Evolutionary conservation across 2,797 vertebrate genomes (phyloP).

Genomic region (Crotalus adamanteus): DNA sequence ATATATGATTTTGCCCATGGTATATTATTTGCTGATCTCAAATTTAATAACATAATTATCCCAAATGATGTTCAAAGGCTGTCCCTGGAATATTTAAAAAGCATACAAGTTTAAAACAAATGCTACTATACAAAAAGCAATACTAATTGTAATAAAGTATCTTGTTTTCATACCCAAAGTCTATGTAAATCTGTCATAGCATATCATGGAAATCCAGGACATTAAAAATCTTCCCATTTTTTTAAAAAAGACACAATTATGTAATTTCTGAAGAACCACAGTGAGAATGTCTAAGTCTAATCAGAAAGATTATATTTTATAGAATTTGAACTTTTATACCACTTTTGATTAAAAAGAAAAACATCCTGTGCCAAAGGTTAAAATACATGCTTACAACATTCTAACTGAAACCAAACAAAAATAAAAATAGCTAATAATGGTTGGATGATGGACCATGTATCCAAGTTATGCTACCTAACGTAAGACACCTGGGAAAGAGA

Average conservation of each 20-base stretch:
- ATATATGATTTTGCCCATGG: neutral
- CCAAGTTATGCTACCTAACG: neutral
- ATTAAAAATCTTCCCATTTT: neutral
- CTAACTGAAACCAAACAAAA: too few relatives aligned
- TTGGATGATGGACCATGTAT: neutral
- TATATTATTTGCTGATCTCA: constrained; percentile 6
- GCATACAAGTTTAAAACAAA: neutral
- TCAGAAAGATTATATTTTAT: neutral
- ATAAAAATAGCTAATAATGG: neutral
- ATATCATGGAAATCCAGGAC: neutral
- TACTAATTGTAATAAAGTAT: neutral
- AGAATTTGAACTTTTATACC: neutral
- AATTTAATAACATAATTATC: neutral
- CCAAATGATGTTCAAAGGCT: neutral
- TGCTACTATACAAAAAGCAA: constrained; percentile 14
- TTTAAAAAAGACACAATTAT: neutral
- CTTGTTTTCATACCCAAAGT: neutral
- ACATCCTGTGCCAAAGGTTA: too few relatives aligned
- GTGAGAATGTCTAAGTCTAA: neutral
- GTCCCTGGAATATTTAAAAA: neutral
- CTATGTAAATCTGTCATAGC: neutral
- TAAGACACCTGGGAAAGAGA: neutral
- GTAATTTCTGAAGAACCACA: neutral
- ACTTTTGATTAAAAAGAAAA: neutral
- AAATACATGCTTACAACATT: too few relatives aligned